Conservation (phyloP, 2,797 vertebrate genomes). For the Denticeps clupeoides region DNA sequence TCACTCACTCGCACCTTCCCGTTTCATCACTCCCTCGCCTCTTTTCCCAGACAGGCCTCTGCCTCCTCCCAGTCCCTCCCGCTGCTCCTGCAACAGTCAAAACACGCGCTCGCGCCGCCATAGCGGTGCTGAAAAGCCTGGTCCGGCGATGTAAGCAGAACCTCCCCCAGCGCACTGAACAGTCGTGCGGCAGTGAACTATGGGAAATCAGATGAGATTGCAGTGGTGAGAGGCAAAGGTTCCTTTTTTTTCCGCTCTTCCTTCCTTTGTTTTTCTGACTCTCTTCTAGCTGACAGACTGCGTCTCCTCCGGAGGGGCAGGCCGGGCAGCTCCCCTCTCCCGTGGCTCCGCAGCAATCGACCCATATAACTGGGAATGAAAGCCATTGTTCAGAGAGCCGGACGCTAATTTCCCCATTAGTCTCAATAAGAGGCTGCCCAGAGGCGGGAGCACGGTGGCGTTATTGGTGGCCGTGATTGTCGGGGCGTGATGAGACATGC, state of each 20-base stretch:
- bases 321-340: conserved; percentile 8
- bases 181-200: conserved; percentile 7
- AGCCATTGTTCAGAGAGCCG: conserved; percentile 20
- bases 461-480: conserved; percentile 24
- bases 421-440: conserved; percentile 38
- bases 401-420: conserved; percentile 38
- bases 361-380: conserved; percentile 30
- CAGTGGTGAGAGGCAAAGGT: conserved; percentile 9
- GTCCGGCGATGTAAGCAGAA: conserved; percentile 4
- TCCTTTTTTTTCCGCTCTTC: conserved; percentile 25
- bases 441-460: conserved; percentile 13
- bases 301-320: conserved; percentile 22
- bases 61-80: no score
- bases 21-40: no score
- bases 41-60: no score
- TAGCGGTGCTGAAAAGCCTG: no score
- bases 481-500: conserved; percentile 30
- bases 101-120: no score
- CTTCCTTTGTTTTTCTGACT: conserved; percentile 3
- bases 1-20: no score
- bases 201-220: conserved; percentile 19
- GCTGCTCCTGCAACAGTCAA: no score
- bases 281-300: conserved; percentile 28
- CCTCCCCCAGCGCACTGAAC: conserved; percentile 5
- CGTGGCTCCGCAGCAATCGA: conserved; percentile 19